phyloP scores from a whole-genome alignment of 2,797 vertebrate species.

The Molossus alvarezi region DNA sequence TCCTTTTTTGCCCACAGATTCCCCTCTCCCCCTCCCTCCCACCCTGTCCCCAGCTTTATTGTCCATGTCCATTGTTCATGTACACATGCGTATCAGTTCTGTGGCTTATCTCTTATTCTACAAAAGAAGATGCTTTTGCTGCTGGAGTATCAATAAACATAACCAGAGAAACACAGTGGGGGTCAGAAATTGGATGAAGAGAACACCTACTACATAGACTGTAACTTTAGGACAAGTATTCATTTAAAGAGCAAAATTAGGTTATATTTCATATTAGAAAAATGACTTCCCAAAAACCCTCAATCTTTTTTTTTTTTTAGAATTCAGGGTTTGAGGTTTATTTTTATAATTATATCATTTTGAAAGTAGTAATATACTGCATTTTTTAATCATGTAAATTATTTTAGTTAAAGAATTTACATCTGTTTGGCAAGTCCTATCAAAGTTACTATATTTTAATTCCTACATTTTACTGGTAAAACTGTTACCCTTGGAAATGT shows the following conservation, averaged over 20 bases:
- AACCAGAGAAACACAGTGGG: not conserved
- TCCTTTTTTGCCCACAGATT: too few species aligned
- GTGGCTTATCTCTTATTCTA: not conserved
- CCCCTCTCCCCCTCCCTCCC: too few species aligned
- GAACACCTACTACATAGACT: not conserved
- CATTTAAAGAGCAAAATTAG: conserved; percentile 1
- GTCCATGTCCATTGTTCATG: too few species aligned
- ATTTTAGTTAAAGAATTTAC: conserved; percentile 63
- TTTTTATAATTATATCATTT: conserved; percentile 74
- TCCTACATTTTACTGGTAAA: conserved; percentile 65
- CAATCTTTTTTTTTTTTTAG: not conserved
- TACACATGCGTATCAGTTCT: too few species aligned
- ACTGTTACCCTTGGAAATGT: conserved; percentile 58
- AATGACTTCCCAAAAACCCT: not conserved
- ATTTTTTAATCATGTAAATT: conserved; percentile 43
- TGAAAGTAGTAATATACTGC: conserved; percentile 6
- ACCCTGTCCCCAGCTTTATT: too few species aligned
- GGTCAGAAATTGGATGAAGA: not conserved
- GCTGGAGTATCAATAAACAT: not conserved
- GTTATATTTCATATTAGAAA: conserved; percentile 61
- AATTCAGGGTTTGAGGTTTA: conserved; percentile 35
- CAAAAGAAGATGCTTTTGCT: not conserved
- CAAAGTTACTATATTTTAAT: conserved; percentile 67
- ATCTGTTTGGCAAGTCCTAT: conserved; percentile 55
- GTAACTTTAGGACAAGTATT: not conserved